These are phyloP conservation scores for Rhinolophus ferrumequinum DNA, from an alignment of 2,113 vertebrate species.

Conservation along the genomic window DNA sequence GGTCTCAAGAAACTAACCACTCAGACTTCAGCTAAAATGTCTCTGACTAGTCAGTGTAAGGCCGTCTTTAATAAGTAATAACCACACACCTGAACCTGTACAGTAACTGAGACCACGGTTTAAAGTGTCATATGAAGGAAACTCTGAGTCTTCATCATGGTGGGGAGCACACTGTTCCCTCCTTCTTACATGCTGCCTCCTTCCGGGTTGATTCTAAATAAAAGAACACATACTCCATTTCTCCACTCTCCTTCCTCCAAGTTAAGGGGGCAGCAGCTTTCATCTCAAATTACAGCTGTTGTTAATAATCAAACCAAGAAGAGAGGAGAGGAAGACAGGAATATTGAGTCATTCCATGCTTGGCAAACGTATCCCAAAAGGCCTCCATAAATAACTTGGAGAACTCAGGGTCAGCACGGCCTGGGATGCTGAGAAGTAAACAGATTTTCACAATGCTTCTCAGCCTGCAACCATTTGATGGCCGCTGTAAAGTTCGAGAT, in stretches of 20 bases:
- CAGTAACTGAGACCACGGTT: rapidly evolving
- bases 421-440: conserved; percentile 57
- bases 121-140: rapidly evolving
- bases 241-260: neutral
- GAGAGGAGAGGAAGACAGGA: conserved; percentile 28
- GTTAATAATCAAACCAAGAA: conserved; percentile 50
- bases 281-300: conserved; percentile 55
- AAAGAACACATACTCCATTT: rapidly evolving
- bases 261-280: neutral
- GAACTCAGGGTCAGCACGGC: conserved; percentile 47
- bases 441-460: conserved; percentile 38
- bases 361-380: conserved; percentile 12
- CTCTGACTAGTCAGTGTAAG: rapidly evolving
- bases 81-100: neutral
- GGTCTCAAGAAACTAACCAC: too few species aligned
- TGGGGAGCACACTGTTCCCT: neutral
- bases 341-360: neutral
- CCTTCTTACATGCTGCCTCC: neutral
- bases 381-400: conserved; percentile 72
- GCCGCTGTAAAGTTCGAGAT: conserved; percentile 41
- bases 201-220: neutral
- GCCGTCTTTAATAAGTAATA: rapidly evolving
- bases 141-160: rapidly evolving
- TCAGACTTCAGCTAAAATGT: neutral
- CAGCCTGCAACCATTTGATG: conserved; percentile 45